These are phyloP conservation scores for Lipophrys pholis DNA, from an alignment of 2,113 vertebrate genomes.

Conservation along the genomic window DNA sequence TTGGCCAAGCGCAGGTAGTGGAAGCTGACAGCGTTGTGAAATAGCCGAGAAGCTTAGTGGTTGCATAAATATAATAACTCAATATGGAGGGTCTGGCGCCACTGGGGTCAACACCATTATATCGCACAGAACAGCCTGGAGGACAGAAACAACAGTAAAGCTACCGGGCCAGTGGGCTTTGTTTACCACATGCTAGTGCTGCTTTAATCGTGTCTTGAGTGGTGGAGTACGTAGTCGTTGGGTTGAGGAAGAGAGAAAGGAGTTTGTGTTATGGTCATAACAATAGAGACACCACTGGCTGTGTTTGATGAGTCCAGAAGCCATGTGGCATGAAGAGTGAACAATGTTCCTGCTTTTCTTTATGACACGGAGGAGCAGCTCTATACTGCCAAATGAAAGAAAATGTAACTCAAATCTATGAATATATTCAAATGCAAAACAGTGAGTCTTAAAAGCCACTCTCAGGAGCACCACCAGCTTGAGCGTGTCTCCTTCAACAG, in stretches of 20 bases:
- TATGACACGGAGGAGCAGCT: not conserved
- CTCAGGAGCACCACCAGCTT: slow-evolving; percentile 47
- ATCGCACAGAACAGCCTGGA: slow-evolving; percentile 60
- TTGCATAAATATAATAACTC: slow-evolving; percentile 78
- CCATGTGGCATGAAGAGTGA: not conserved
- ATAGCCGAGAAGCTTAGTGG: slow-evolving; percentile 62
- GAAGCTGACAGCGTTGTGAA: slow-evolving; percentile 56
- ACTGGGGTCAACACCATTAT: slow-evolving; percentile 70
- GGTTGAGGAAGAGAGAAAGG: not conserved
- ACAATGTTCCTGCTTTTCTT: slow-evolving; percentile 15
- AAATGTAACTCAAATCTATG: slow-evolving; percentile 46
- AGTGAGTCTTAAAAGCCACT: slow-evolving; percentile 56
- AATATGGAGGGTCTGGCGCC: slow-evolving; percentile 52
- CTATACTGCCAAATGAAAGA: slow-evolving; percentile 46
- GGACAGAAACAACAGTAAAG: slow-evolving; percentile 21
- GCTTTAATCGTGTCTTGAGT: slow-evolving; percentile 46
- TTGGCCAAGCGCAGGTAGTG: slow-evolving; percentile 21
- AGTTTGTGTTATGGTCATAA: slow-evolving; percentile 1
- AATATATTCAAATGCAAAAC: slow-evolving; percentile 61
- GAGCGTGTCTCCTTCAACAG: slow-evolving; percentile 54
- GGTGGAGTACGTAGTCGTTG: slow-evolving; percentile 20
- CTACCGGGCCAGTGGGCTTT: slow-evolving; percentile 23
- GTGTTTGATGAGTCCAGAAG: not conserved
- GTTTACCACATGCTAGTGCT: slow-evolving; percentile 34
- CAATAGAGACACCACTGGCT: not conserved